Evolutionary conservation across 37 sponge, comb jelly and placozoan species (phyloP), one percentile per base, ranked within the genome.

Genomic region (Eunapius fragilis): DNA sequence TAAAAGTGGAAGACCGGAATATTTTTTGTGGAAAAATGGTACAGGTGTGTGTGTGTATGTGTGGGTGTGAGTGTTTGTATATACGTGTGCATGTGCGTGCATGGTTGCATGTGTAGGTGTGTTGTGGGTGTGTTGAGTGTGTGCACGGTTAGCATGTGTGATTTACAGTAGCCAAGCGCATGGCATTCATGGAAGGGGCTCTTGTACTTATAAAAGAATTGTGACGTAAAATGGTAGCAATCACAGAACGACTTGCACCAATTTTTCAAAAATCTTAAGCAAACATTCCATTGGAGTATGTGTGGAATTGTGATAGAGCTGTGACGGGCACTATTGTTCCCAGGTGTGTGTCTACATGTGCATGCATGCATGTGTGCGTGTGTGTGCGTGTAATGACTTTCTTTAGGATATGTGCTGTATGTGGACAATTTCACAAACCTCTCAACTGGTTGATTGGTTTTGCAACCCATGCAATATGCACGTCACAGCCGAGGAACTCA

Each of bases 71-170:
- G 31, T 72, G 73, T 34, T 50, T 74, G 73, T 83, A 58, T 74
- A 73, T 83, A 31, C 72, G 80, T 80, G 34, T 82, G 83, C 24
- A 25, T 82, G 71, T 9, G 30, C 35, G 45, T 71, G 37, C 25
- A 33, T 71, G 73, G 70, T 0, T 82, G 73, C 58, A 33, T 82
- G 48, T 82, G 71, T 26, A 31, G 11, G n/a, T 11, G 25, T 72
- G 25, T n/a, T n/a, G n/a, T n/a, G n/a, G n/a, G n/a, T n/a, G n/a
- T n/a, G n/a, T 71, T 71, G 5, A 2, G 5, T 31, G 28, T 71
- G 7, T 71, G 72, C 27, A 71, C 2, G 72, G 4, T 7, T 76
- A n/a, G 77, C 6, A 33, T 34, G 5, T 76, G n/a, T 25, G 33
- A n/a, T 25, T 76, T 13, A 6, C 2, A 35, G 26, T 32, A 31